These are phyloP conservation scores for Parazoanthus swiftii DNA, from an alignment of 92 coral and sea anemone genomes.

Conservation along the genomic window DNA sequence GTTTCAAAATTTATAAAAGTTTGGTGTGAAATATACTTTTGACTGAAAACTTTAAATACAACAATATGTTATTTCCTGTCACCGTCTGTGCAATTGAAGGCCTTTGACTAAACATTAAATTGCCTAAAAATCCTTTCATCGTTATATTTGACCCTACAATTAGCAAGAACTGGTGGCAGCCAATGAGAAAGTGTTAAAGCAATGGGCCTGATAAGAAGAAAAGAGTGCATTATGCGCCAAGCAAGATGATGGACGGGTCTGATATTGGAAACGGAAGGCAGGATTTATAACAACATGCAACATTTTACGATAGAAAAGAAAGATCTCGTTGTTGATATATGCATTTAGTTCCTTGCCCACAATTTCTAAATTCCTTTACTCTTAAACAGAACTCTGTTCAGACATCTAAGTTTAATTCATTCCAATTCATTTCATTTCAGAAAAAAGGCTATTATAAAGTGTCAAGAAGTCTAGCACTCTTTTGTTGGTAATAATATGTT, in stretches of 20 bases:
- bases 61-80: conserved; percentile 41
- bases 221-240: conserved; percentile 45
- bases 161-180: conserved; percentile 24
- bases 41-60: conserved; percentile 7
- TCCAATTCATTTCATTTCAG: not conserved
- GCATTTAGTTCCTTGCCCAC: not conserved
- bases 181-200: conserved; percentile 40
- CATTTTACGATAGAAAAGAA: not conserved
- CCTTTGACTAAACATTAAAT: conserved; percentile 38
- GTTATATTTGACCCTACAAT: conserved; percentile 44
- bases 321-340: not conserved
- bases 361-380: conserved; percentile 29
- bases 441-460: conserved; percentile 29
- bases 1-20: not conserved
- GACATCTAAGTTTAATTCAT: not conserved
- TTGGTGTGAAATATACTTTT: conserved; percentile 29
- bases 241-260: conserved; percentile 29
- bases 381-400: not conserved
- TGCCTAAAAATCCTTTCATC: conserved; percentile 34
- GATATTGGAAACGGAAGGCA: conserved; percentile 36
- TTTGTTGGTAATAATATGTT: conserved; percentile 53
- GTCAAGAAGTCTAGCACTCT: conserved; percentile 35
- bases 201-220: conserved; percentile 41
- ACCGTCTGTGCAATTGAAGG: conserved; percentile 35
- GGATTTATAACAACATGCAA: conserved; percentile 14